Base-by-base conservation (phyloP, 2,797 vertebrate genomes). In the Cyclopterus lumpus region DNA sequence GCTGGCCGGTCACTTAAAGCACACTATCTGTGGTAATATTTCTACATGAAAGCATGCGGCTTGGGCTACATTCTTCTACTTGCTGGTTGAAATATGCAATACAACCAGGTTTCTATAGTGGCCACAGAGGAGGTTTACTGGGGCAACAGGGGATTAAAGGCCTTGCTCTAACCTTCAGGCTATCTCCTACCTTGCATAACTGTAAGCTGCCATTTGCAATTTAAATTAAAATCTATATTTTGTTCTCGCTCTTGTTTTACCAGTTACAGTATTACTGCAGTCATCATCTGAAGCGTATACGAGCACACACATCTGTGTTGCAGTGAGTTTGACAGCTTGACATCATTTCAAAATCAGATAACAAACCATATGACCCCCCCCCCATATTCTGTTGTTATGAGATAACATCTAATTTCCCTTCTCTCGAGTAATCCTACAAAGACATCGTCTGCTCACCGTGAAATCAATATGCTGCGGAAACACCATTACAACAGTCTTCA, bases 1-100 rank as follows among this genome's bases (percentile, higher is more conserved):
- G 88, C 88, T 73, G 88, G 83, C 87, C 66, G 89, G 89, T 94
- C 93, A 93, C 91, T 94, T 91, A 91, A 84, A 90, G 90, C 86
- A 79, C 83, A 87, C 84, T 92, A 89, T 91, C 91, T 89, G 88
- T 87, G 81, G 81, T 92, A 90, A 91, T 92, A 86, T 90, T 85
- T 90, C 86, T 79, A 83, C 91, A 85, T 86, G 80, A 91, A 87
- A 79, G 83, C 79, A 79, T 73, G 67, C 15, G 24, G 75, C 72
- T 72, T 12, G 28, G 60, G 71, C 81, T 67, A 53, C 76, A 68
- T 71, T 82, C 54, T 82, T 60, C 64, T 48, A 24, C 80, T 77
- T 44, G 79, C 73, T 68, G 70, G 61, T 60, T 83, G 79, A 87
- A 88, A 86, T 86, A 67, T 87, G 83, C 78, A 83, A 77, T 26